Percentiles rank a stretch among this genome's conserved stretches.
Conservation (phyloP, 64 coral and sea anemone genomes). For the Pocillopora damicornis region DNA sequence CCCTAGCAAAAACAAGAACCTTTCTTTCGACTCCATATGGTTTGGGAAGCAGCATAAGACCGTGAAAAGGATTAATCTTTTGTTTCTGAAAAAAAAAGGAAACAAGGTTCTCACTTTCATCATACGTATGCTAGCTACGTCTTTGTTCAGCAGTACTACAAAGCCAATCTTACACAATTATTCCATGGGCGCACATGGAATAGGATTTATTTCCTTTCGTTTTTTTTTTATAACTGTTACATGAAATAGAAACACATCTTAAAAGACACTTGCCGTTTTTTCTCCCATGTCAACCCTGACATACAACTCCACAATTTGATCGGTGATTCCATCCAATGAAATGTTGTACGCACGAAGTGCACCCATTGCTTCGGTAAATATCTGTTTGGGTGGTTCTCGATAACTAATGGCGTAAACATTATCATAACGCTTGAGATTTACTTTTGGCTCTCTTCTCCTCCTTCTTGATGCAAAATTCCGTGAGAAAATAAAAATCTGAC, state of each 20-base stretch:
- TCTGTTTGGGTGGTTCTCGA: conserved; percentile 58
- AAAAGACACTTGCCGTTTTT: conserved; percentile 50
- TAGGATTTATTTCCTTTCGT: too few relatives aligned
- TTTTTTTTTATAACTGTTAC: neutral
- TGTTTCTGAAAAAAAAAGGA: conserved; percentile 43
- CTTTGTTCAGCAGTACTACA: too few relatives aligned
- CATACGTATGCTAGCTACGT: too few relatives aligned
- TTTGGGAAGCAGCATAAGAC: conserved; percentile 88
- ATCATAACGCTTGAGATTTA: conserved; percentile 55
- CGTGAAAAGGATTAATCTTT: conserved; percentile 85
- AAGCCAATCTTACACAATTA: too few relatives aligned
- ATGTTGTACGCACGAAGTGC: conserved; percentile 75
- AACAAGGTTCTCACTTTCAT: neutral
- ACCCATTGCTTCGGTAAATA: conserved; percentile 56
- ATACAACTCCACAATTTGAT: conserved; percentile 81
- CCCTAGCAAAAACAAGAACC: conserved; percentile 94
- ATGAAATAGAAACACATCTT: neutral
- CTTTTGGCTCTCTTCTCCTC: conserved; percentile 9
- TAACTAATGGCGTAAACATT: conserved; percentile 86
- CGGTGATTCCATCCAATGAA: neutral
- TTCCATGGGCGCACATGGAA: too few relatives aligned
- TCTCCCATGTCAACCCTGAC: conserved; percentile 88
- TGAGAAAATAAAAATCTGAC: conserved; percentile 1
- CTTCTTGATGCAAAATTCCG: conserved; percentile 44
- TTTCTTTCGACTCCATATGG: conserved; percentile 84